These are phyloP conservation scores for Gadopsis marmoratus DNA, from an alignment of 2,797 vertebrate genomes.

Conservation along the genomic window DNA sequence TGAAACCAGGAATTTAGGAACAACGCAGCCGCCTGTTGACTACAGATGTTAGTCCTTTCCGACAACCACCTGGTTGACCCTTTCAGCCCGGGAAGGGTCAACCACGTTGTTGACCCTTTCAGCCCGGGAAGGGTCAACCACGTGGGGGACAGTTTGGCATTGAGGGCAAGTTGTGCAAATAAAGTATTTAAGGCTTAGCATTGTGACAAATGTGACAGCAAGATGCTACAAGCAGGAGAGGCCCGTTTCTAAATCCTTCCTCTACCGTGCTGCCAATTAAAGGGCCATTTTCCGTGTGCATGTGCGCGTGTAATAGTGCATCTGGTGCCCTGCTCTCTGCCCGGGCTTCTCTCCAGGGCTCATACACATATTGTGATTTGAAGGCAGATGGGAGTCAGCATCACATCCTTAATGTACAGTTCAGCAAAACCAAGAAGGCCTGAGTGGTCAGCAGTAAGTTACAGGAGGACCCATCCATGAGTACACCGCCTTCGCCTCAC, in stretches of 20 bases:
- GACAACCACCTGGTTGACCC: slow-evolving; percentile 5
- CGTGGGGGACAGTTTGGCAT: neutral
- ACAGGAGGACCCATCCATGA: neutral
- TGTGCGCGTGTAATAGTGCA: slow-evolving; percentile 16
- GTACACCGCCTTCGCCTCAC: neutral
- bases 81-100: slow-evolving; percentile 25
- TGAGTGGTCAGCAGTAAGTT: slow-evolving; percentile 13
- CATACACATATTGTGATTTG: slow-evolving; percentile 14
- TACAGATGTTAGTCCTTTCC: slow-evolving; percentile 35
- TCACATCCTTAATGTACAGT: slow-evolving; percentile 1
- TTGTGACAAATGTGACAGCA: slow-evolving; percentile 17
- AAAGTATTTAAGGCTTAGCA: slow-evolving; percentile 23
- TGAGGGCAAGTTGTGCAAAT: slow-evolving; percentile 31
- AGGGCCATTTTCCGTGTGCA: neutral
- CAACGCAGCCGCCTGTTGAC: slow-evolving; percentile 14
- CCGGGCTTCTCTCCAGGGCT: neutral
- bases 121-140: slow-evolving; percentile 15
- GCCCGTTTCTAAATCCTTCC: slow-evolving; percentile 20
- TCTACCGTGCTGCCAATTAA: slow-evolving; percentile 15
- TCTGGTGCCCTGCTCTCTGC: slow-evolving; percentile 28
- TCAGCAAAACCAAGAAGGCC: neutral
- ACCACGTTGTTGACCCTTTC: neutral
- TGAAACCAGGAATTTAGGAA: slow-evolving; percentile 46
- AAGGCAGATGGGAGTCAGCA: neutral
- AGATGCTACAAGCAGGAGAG: slow-evolving; percentile 17